Conservation (phyloP, 2,797 vertebrate species). For the Brachyalestes nurse region DNA sequence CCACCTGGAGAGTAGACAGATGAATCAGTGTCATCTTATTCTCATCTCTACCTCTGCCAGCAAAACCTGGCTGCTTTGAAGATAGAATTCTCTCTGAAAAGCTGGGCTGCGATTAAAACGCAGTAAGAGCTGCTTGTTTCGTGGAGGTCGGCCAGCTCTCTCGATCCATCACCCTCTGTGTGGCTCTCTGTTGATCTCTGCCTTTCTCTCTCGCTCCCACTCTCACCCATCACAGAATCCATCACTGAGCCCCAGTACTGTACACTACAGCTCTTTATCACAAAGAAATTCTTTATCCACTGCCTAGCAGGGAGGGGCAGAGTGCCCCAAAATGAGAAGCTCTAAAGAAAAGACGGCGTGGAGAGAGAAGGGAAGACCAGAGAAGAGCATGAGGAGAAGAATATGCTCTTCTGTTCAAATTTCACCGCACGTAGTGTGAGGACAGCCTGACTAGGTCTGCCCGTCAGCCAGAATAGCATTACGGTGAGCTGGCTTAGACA, state of each 20-base stretch:
- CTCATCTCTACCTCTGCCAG: constrained; percentile 9
- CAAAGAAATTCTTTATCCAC: constrained; percentile 35
- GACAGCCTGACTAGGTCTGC: constrained; percentile 43
- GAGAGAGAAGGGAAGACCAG: background rate
- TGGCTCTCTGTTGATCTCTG: background rate
- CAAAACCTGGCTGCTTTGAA: constrained; percentile 32
- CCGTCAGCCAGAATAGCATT: constrained; percentile 38
- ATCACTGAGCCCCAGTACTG: constrained; percentile 5
- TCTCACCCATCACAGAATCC: background rate
- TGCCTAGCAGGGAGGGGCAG: constrained; percentile 18
- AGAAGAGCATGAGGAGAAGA: constrained; percentile 11
- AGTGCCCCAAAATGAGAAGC: background rate
- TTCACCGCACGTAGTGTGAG: constrained; percentile 30
- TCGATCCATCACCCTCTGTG: background rate
- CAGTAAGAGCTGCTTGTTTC: constrained; percentile 11
- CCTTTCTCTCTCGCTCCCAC: background rate
- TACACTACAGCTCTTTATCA: constrained; percentile 24
- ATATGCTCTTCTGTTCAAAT: constrained; percentile 15
- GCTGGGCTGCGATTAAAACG: constrained; percentile 36
- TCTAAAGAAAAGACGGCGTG: constrained; percentile 4
- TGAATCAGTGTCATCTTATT: constrained; percentile 31
- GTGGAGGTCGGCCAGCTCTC: background rate
- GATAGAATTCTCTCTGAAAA: constrained; percentile 26
- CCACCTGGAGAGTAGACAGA: constrained; percentile 25
- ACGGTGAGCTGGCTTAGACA: constrained; percentile 31